Evolutionary conservation across 2,888 invertebrate species (phyloP), one percentile per base, ranked within the genome.

Genomic region (Amaurobius ferox): DNA sequence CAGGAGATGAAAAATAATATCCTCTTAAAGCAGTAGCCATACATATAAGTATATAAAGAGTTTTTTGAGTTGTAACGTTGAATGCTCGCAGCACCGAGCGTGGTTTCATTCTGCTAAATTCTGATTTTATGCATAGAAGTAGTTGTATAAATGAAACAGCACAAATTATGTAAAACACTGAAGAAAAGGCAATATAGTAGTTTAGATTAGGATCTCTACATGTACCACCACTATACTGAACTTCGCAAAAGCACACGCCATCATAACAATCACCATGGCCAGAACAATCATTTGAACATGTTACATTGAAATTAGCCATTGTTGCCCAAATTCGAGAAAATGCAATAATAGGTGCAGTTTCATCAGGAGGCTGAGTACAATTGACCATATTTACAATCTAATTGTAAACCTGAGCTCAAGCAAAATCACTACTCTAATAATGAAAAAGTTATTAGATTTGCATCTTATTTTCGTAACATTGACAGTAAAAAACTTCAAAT

Each of bases 211-310:
- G 96, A 32, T 95, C 94, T 86, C 95, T 94, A 91, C 97, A 96
- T 90, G 95, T 94, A 86, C 95, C 94, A 11, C 97, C 97, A 86
- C 96, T 94, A 91, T 95, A 97, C 88, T 93, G 93, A 73, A 93
- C 93, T 93, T 97, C 96, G 92, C 97, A 97, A 89, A 96, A 93
- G 91, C 97, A 97, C 77, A 96, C 96, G 88, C 97, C 97, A 91
- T 97, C 96, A 91, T 95, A 94, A 92, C 97, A 97, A 92, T 97
- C 97, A 26, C 97, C 97, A 88, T 96, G 95, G 88, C 96, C 96
- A 90, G 96, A 96, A 92, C 97, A 97, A 92, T 94, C 95, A 90
- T 94, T 94, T 83, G 93, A 93, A 91, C 95, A 95, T 90, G 90
- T 90, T 66, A 89, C 90, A 80, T 90, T 89, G 39, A 81, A 80